Evolutionary conservation across 2,113 vertebrate species (phyloP), one percentile per base, ranked within the genome.

Genomic region (Pseudopipra pipra): DNA sequence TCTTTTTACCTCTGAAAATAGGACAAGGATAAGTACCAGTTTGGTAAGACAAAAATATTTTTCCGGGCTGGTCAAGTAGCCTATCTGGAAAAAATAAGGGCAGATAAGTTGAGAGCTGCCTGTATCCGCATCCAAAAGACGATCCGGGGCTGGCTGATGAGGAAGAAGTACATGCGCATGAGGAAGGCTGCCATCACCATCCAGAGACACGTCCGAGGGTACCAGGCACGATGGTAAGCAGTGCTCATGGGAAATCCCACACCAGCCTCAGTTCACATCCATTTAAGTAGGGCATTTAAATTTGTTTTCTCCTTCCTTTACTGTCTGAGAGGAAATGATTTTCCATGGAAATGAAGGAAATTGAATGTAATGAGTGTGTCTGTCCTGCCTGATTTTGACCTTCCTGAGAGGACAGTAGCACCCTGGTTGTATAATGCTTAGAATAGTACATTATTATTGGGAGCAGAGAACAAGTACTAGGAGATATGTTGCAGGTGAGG

Each of bases 11-110:
- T 97, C 61, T 96, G 94, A 97, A 97, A 96, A 95, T 87, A 99
- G 99, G 99, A 99, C 96, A 98, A 99, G 96, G 99, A 99, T 97
- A 99, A 99, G 97, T 99, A 99, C 97, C 99, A 99, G 97, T 99
- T 99, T 98, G 99, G 99, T 76, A 99, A 99, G 95, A 99, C 99
- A 85, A 99, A 99, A 98, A 99, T 99, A 96, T 99, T 99, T 98
- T 99, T 99, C 98, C 98, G 99, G 66, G 99, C 99, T 4, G 99
- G 99, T 62, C 99, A 99, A 98, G 99, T 99, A 52, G 99, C 99
- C 43, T 99, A 99, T 90, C 97, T 99, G 93, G 99, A 99, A 97
- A 99, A 99, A 97, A 91, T 99, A 96, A 98, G 99, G 86, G 99
- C 99, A 9, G 99, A 99, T 96, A 99, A 99, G 96, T 93, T 99